A percentile compares a stretch with the other conserved stretches of the same genome.
These are phyloP conservation scores for Ibidorhyncha struthersii DNA, from an alignment of 2,113 vertebrate species.

Conservation along the genomic window DNA sequence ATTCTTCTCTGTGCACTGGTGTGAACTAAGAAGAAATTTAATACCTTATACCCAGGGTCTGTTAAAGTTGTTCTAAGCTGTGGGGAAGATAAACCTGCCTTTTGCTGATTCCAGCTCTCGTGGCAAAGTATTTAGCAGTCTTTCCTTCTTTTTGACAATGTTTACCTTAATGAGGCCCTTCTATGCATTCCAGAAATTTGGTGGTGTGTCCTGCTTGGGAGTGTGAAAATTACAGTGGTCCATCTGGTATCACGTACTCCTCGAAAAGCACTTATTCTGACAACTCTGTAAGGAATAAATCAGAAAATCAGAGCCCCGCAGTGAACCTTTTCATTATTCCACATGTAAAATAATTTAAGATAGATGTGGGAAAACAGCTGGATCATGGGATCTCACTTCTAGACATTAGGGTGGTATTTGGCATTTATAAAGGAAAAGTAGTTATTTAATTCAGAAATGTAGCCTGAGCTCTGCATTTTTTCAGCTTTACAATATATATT, in stretches of 20 bases:
- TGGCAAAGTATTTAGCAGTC: neutral
- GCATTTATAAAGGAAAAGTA: neutral
- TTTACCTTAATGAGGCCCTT: neutral
- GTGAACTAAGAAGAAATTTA: neutral
- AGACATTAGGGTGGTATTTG: neutral
- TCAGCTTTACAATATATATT: neutral
- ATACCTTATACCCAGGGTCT: neutral
- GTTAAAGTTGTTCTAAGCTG: neutral
- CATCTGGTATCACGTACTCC: rapidly evolving
- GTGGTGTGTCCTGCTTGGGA: neutral
- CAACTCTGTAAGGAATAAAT: neutral
- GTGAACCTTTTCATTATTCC: neutral
- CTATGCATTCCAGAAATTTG: neutral
- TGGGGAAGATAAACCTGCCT: neutral
- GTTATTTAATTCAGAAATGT: neutral
- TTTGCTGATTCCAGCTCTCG: neutral
- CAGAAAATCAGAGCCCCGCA: neutral
- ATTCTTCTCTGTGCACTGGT: neutral
- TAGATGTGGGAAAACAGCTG: neutral
- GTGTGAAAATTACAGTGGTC: neutral
- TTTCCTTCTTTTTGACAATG: neutral
- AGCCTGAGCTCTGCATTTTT: neutral
- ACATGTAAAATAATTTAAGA: neutral
- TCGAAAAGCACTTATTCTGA: neutral
- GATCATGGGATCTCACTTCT: neutral